phyloP scores from a whole-genome alignment of 2,797 vertebrate genomes.

The Menidia menidia region DNA sequence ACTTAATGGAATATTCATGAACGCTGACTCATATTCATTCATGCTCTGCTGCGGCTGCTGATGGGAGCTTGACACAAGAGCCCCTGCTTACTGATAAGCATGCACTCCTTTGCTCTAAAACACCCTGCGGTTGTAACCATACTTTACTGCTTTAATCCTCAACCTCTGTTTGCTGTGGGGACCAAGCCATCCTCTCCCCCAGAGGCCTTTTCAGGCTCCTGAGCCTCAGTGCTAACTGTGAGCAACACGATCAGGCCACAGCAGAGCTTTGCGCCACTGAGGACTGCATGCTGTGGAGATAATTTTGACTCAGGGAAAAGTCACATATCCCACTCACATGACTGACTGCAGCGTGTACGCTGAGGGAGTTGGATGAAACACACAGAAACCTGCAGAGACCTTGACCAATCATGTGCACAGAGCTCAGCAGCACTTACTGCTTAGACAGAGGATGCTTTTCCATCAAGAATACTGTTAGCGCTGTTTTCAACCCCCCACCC shows the following conservation, averaged over 20 bases:
- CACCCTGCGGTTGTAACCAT: slow-evolving; percentile 40
- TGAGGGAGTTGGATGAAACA: slow-evolving; percentile 23
- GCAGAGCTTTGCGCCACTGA: slow-evolving; percentile 49
- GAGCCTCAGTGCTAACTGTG: slow-evolving; percentile 60
- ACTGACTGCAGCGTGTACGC: not conserved
- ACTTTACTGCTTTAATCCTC: slow-evolving; percentile 60
- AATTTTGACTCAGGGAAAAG: slow-evolving; percentile 52
- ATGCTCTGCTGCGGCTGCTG: slow-evolving; percentile 62
- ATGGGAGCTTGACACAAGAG: slow-evolving; percentile 68
- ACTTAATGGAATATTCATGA: slow-evolving; percentile 78
- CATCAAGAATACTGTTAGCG: not conserved
- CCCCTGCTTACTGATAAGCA: slow-evolving; percentile 63
- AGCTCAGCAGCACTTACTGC: not conserved
- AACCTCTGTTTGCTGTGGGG: slow-evolving; percentile 62
- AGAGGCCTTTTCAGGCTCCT: slow-evolving; percentile 59
- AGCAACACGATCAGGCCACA: slow-evolving; percentile 79
- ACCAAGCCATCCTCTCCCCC: slow-evolving; percentile 39
- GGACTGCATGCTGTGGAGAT: slow-evolving; percentile 64
- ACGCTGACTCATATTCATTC: slow-evolving; percentile 66
- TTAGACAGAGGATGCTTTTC: not conserved
- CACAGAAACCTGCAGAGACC: not conserved
- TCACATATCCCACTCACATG: slow-evolving; percentile 37
- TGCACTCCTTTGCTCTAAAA: slow-evolving; percentile 50
- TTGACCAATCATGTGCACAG: not conserved
- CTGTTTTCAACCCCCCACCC: too few relatives aligned